Conservation (phyloP, 2,888 invertebrate species). For the Clistopyga incitator region DNA sequence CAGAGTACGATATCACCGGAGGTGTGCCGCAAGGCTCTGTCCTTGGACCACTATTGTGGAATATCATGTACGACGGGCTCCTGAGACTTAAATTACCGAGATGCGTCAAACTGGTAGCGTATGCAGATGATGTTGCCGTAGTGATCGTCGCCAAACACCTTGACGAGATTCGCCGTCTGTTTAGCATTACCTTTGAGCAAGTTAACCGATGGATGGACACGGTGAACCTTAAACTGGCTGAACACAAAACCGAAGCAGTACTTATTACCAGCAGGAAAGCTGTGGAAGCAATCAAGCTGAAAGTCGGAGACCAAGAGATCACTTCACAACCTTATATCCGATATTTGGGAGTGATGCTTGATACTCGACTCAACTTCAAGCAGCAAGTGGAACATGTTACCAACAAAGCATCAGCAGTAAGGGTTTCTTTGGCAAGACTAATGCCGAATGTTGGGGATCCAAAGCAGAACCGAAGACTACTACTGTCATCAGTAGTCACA, state of each 20-base stretch:
- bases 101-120: constrained; percentile 37
- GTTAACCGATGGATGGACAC: constrained; percentile 47
- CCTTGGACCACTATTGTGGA: constrained; percentile 60
- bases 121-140: constrained; percentile 49
- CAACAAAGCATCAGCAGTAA: constrained; percentile 26
- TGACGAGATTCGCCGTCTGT: constrained; percentile 27
- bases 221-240: constrained; percentile 55
- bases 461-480: too few relatives aligned
- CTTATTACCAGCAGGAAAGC: constrained; percentile 58
- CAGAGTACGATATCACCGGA: constrained; percentile 38
- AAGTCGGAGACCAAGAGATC: too few relatives aligned
- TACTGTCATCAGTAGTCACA: constrained; percentile 24
- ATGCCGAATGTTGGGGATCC: too few relatives aligned
- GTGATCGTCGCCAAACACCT: constrained; percentile 22
- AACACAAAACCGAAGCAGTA: constrained; percentile 67
- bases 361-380: constrained; percentile 37
- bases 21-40: constrained; percentile 67
- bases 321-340: constrained; percentile 46
- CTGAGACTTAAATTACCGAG: constrained; percentile 28
- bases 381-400: neutral
- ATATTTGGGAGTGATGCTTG: constrained; percentile 66
- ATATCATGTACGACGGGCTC: constrained; percentile 45
- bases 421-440: too few relatives aligned
- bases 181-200: too few relatives aligned
- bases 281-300: too few relatives aligned